Evolutionary conservation across 2,113 vertebrate genomes (phyloP), one percentile per base, ranked within the genome.

Genomic region (Odontesthes bonariensis): DNA sequence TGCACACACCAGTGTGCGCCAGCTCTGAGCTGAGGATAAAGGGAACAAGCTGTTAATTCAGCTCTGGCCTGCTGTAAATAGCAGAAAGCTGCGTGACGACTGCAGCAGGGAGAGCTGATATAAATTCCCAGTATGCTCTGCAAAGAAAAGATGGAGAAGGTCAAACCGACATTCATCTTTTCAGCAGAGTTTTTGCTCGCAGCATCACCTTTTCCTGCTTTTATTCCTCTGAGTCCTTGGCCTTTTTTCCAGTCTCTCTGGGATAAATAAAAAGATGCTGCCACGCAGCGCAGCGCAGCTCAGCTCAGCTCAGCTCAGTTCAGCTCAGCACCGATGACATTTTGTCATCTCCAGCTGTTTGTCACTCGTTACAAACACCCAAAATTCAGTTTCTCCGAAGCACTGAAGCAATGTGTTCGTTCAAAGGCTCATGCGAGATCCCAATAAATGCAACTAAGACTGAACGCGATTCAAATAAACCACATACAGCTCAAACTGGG

Each of bases 161-260:
- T 92, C 87, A 91, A 47, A 53, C 49, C 69, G 5, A 69, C 69
- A 81, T 85, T 86, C 76, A 76, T 89, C 79, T 79, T 81, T 77
- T 76, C 73, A 46, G 83, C 75, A 12, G 63, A 69, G 64, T 49
- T 84, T 86, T 81, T 64, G 44, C 69, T 80, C 19, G 11, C 69
- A 77, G 81, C 71, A 62, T 81, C 86, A 83, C 80, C 84, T 83
- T 83, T 75, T 64, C 67, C 64, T 38, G 69, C 68, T 76, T 85
- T 65, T 81, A 61, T 77, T 71, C 65, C 69, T 78, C 63, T 8
- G 60, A 20, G 73, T 76, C 86, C 86, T 86, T 85, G 79, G 64
- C 74, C 69, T 66, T 77, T 51, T 72, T 49, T 68, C 52, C 40
- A 42, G 5, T 69, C 35, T 82, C 74, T 76, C 72, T 20, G 62